A percentile compares a stretch with the other conserved stretches of the same genome.
These are phyloP conservation scores for Seriola quinqueradiata DNA, from an alignment of 2,113 vertebrate genomes.

Conservation along the genomic window DNA sequence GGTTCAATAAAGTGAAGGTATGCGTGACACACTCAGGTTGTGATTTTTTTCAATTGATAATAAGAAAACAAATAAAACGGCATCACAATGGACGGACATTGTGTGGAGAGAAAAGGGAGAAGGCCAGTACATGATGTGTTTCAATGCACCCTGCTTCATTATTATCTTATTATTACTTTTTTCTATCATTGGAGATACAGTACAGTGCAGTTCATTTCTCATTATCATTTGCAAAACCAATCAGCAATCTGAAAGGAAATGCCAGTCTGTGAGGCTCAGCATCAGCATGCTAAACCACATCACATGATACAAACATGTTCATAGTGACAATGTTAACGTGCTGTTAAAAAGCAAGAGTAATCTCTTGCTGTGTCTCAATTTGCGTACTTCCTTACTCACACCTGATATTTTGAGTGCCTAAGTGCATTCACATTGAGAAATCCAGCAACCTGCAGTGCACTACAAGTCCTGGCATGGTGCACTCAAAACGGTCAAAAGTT, in stretches of 20 bases:
- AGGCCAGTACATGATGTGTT: background rate
- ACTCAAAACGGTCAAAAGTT: no score
- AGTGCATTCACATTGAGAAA: no score
- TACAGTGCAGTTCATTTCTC: background rate
- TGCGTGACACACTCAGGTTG: background rate
- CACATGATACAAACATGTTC: no score
- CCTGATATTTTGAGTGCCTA: no score
- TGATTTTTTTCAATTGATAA: slow-evolving; percentile 16
- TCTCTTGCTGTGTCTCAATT: no score
- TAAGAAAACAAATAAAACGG: background rate
- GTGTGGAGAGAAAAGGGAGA: background rate
- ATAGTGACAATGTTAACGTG: no score
- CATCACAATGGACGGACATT: background rate
- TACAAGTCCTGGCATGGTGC: no score
- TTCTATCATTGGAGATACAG: background rate
- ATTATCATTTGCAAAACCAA: background rate
- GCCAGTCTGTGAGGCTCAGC: background rate
- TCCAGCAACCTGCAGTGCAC: no score
- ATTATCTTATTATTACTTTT: background rate
- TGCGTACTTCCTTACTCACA: no score
- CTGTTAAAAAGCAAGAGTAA: no score
- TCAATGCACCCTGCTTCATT: background rate
- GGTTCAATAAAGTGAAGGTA: slow-evolving; percentile 29
- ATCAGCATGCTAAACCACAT: background rate
- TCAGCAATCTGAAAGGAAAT: background rate